These are phyloP conservation scores for Magallana angulata DNA, from an alignment of 1,140 invertebrate species.

Conservation along the genomic window DNA sequence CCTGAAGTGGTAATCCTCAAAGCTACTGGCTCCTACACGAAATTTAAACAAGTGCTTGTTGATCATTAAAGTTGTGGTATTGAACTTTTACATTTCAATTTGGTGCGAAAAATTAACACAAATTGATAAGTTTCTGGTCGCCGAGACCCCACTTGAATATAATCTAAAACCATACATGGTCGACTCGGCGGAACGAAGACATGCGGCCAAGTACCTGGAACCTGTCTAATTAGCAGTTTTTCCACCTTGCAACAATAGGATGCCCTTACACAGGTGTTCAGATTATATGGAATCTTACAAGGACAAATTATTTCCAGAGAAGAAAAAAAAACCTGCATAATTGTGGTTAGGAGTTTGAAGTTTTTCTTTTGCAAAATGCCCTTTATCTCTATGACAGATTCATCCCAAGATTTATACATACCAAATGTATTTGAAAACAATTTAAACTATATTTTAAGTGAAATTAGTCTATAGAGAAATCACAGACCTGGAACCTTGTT, in stretches of 20 bases:
- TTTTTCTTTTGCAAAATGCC: too few species aligned
- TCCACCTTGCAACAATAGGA: neutral
- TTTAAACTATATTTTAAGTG: too few species aligned
- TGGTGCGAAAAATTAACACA: constrained; percentile 19
- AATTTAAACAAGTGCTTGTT: constrained; percentile 27
- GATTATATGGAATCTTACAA: neutral
- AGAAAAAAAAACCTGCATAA: neutral
- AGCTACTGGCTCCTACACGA: neutral
- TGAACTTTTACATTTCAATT: constrained; percentile 30
- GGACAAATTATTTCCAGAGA: neutral
- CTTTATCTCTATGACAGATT: too few species aligned
- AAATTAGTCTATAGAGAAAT: too few species aligned
- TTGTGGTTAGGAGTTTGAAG: neutral
- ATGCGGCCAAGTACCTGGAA: neutral
- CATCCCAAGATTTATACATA: too few species aligned
- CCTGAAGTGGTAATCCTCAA: neutral
- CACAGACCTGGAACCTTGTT: too few species aligned
- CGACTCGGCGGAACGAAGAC: constrained; percentile 11
- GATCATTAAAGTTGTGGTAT: constrained; percentile 4
- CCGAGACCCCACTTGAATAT: constrained; percentile 1
- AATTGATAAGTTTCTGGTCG: neutral
- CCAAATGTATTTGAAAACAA: too few species aligned
- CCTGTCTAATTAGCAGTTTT: neutral
- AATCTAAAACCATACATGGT: constrained; percentile 9
- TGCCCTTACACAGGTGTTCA: neutral